A percentile compares a stretch with the other conserved stretches of the same genome.
phyloP scores from a whole-genome alignment of 2,888 invertebrate species.

The Sceliomorpha sp. region DNA sequence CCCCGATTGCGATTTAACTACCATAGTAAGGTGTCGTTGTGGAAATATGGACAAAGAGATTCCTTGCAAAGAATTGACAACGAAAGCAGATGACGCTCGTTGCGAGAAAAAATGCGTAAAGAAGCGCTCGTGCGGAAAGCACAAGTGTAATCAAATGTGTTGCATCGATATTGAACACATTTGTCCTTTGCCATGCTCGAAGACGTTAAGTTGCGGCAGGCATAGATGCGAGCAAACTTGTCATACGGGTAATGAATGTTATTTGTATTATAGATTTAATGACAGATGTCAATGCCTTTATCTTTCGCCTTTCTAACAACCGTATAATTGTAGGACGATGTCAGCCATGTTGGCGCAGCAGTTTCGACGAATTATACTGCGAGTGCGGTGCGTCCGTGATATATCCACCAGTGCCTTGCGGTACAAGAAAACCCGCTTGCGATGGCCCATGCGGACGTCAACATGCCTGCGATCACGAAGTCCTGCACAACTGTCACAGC shows the following conservation, averaged over 20 bases:
- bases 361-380: constrained; percentile 94
- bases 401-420: constrained; percentile 96
- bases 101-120: constrained; percentile 96
- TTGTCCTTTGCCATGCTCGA: constrained; percentile 91
- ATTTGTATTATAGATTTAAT: no score
- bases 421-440: constrained; percentile 92
- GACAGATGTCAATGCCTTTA: no score
- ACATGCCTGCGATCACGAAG: constrained; percentile 90
- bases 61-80: constrained; percentile 86
- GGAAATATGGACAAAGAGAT: constrained; percentile 91
- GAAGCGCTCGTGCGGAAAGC: constrained; percentile 91
- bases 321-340: constrained; percentile 72
- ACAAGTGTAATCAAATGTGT: constrained; percentile 94
- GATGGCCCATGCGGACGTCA: constrained; percentile 87
- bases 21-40: constrained; percentile 90
- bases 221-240: constrained; percentile 95
- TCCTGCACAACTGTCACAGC: constrained; percentile 92
- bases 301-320: no score
- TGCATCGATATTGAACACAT: constrained; percentile 93
- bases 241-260: constrained; percentile 87
- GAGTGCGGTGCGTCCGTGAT: constrained; percentile 93
- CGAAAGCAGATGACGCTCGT: constrained; percentile 87
- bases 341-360: constrained; percentile 73
- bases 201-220: constrained; percentile 90
- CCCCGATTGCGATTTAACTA: constrained; percentile 88